These are phyloP conservation scores for Carollia perspicillata DNA, from an alignment of 2,113 vertebrate species.

Conservation along the genomic window DNA sequence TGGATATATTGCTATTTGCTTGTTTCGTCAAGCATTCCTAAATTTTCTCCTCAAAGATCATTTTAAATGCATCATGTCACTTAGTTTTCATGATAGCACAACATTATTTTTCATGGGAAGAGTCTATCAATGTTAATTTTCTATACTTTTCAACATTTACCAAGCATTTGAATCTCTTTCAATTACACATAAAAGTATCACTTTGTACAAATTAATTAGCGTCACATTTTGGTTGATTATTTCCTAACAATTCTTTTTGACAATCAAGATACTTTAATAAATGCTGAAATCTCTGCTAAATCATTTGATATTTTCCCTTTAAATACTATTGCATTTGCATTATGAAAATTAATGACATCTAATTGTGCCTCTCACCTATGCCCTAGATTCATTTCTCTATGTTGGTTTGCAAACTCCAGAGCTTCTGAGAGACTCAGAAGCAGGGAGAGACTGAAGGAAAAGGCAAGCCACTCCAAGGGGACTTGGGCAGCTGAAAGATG, in stretches of 20 bases:
- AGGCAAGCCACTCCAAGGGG: background rate
- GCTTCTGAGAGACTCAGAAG: background rate
- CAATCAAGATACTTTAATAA: background rate
- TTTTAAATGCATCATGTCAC: background rate
- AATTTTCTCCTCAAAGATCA: background rate
- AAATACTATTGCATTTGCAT: background rate
- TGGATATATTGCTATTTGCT: background rate
- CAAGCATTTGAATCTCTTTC: background rate
- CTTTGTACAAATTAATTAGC: background rate
- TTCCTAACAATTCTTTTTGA: background rate
- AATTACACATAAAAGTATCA: background rate
- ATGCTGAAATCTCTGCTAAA: background rate
- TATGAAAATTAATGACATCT: background rate
- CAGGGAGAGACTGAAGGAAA: background rate
- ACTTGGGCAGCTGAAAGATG: no score
- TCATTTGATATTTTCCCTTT: background rate
- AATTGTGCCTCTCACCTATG: background rate
- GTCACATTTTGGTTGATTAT: background rate
- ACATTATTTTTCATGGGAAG: background rate
- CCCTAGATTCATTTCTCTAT: background rate
- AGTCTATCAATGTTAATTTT: background rate
- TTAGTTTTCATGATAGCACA: background rate
- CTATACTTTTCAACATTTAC: background rate
- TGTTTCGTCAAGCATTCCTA: background rate
- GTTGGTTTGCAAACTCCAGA: background rate